Evolutionary conservation across 2,888 invertebrate genomes (phyloP), one percentile per base, ranked within the genome.

Genomic region (Plusia festucae): DNA sequence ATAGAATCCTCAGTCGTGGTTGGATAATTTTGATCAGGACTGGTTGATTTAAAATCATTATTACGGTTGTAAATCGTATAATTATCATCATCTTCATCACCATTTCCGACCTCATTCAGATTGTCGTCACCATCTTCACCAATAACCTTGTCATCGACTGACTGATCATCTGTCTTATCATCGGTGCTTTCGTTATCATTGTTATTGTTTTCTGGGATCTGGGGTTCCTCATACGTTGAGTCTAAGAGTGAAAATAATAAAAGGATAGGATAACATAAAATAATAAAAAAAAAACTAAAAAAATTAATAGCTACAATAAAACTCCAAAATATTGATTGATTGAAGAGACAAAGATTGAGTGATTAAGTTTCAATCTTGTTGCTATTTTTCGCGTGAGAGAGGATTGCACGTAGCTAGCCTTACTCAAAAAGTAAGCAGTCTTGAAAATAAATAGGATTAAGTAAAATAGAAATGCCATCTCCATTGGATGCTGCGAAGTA

Each of bases 191-290:
- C 27, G 22, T 53, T 40, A 44, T 53, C 40, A 27, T 20, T 22
- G 1, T 8, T 32, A 34, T 4, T 3, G 34, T 34, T 34, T 15
- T 34, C 15, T 1, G 34, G 15, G 13, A 0, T 34, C 13, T 0
- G 3, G 15, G 15, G 1, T 5, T 2, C 13, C 5, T 32, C 16
- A 2, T 1, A 8, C 6, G 9, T 7, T 22, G 59, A 24, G n/a
- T 49, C 76, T 69, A 34, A 34, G n/a, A 15, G 34, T 62, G 53
- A 67, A 68, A 62, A 64, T 40, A 5, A 70, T 68, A 60, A 65
- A 40, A 71, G 34, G 34, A 9, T 15, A 13, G 34, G 34, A 15
- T 34, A 34, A 34, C 34, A 46, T 52, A 49, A 60, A 68, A 55
- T 59, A 54, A 18, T n/a, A n/a, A 0, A 34, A 13, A 51, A 44